A percentile compares a stretch with the other conserved stretches of the same genome.
phyloP scores from a whole-genome alignment of 2,113 vertebrate species.

The Sceloporus tristichus region DNA sequence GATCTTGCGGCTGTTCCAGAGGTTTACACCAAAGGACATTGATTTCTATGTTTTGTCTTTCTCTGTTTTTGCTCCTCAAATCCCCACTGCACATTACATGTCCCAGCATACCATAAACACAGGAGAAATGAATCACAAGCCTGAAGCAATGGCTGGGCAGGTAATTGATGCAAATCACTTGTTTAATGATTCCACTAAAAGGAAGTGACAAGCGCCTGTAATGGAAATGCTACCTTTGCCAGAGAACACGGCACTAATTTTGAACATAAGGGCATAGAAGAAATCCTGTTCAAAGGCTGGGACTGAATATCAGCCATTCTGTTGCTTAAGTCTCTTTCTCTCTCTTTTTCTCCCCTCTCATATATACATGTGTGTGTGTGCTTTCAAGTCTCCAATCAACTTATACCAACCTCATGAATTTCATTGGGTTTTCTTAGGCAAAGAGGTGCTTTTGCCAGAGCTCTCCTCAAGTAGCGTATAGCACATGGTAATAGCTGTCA shows the following conservation, averaged over 20 bases:
- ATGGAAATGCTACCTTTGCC: constrained; percentile 59
- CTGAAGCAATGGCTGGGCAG: constrained; percentile 11
- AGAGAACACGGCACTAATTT: constrained; percentile 72
- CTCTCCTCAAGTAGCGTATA: too few species aligned
- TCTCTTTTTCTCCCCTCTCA: neutral
- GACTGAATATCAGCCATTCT: constrained; percentile 1
- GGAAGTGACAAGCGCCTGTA: constrained; percentile 59
- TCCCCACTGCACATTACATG: neutral
- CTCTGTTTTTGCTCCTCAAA: neutral
- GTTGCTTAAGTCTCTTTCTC: neutral
- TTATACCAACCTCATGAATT: too few species aligned
- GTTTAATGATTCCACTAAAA: constrained; percentile 61
- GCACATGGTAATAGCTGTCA: too few species aligned
- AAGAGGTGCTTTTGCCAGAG: too few species aligned
- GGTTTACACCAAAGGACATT: neutral
- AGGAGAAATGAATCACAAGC: neutral
- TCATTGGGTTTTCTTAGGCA: too few species aligned
- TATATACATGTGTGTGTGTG: too few species aligned
- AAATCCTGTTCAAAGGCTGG: constrained; percentile 62
- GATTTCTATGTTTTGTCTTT: neutral
- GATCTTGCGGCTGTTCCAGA: neutral
- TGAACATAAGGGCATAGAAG: constrained; percentile 64
- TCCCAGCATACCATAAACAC: neutral
- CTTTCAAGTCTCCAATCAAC: too few species aligned
- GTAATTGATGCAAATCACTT: constrained; percentile 57